Base-by-base conservation (phyloP, 2,113 vertebrate genomes). In the Blennius ocellaris region DNA sequence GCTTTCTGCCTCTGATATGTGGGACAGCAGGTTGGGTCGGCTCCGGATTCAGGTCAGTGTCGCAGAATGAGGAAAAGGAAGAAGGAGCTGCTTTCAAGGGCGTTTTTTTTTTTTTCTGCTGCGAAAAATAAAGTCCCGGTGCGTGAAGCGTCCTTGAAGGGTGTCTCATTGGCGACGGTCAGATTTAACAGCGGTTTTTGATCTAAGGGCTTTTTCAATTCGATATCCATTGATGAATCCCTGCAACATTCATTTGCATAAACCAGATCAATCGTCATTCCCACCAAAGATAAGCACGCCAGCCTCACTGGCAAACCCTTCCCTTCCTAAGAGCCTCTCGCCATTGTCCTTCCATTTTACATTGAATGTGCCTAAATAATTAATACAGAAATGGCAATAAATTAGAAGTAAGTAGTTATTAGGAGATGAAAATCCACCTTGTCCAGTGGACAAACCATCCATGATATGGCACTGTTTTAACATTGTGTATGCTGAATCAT, bases 241-340 rank as follows among this genome's bases (percentile, higher is more conserved):
- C 86, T 68, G 68, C 37, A 78, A 85, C 81, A 65, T 81, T 80
- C 69, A 77, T 88, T 83, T 80, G 71, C 85, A 83, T 78, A 78
- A 86, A 84, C 87, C 82, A 69, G 51, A 89, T 92, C 82, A 92
- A 92, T 94, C 93, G 88, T 94, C 92, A 94, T 94, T 92, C 91
- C 86, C 87, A 91, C 92, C 92, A 92, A 91, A 91, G 83, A 81
- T 82, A 52, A 82, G 66, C 73, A 59, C 76, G 65, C 71, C 81
- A 62, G 52, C 62, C 21, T 4, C 1, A 55, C 55, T 45, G 41
- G 15, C 21, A 15, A 62, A 45, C 6, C 68, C 55, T 78, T 63
- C 70, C 50, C 61, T 61, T 63, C 56, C 15, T 21, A 71, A 53
- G 53, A 40, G 73, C 80, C 66, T 50, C 5, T 84, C 41, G 9